Evolutionary conservation across 2,113 vertebrate genomes (phyloP).

Genomic region (western clawed frog (Xenopus tropicalis)): UCB_Xtro_10.0 CM004443.2:174746501-174747000

Average conservation of each 20-base stretch:
- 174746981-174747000: background rate
- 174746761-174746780: conserved; percentile 52
- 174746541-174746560: background rate
- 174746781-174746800: conserved; percentile 33
- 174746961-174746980: background rate
- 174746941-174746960: conserved; percentile 18
- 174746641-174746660: conserved; percentile 37
- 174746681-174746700: conserved; percentile 56
- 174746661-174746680: conserved; percentile 53
- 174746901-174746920: conserved; percentile 25
- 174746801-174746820: conserved; percentile 34
- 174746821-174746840: conserved; percentile 24
- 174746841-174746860: conserved; percentile 29
- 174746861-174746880: conserved; percentile 36
- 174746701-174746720: conserved; percentile 54
- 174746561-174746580: conserved; percentile 22
- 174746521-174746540: too few species aligned
- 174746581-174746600: conserved; percentile 40
- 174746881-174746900: conserved; percentile 19
- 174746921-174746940: conserved; percentile 24
- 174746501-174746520: too few species aligned
- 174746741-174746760: conserved; percentile 65
- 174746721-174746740: conserved; percentile 61
- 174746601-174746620: conserved; percentile 38
- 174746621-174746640: conserved; percentile 47